Base-by-base conservation (phyloP, 1,140 invertebrate genomes). In the Danaus plexippus region DNA sequence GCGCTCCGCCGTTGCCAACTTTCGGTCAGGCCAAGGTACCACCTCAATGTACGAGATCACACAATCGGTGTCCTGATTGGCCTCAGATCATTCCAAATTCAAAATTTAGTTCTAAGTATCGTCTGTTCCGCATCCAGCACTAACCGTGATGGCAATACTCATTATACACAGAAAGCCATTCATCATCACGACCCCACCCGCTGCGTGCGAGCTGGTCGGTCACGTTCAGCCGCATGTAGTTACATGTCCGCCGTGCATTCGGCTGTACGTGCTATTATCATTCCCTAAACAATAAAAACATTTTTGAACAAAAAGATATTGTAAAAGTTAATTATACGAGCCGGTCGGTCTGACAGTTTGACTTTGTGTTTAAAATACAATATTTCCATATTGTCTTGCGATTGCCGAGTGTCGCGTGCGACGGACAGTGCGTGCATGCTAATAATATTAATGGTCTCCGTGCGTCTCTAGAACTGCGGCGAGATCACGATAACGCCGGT, bases 401-500 rank as follows among this genome's bases (percentile, higher is more conserved):
- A 3, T 32, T 3, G 22, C 2, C 7, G 1, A 32, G 7, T 32
- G 5, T 6, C 2, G 22, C 7, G 22, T 3, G 22, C 7, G 7
- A 32, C 0, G 22, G 4, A 32, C 0, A 7, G 7, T 32, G 2
- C 2, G 22, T 32, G 22, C 22, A 3, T 6, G 7, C 7, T 32
- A 15, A 32, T 32, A 32, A 32, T 32, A 32, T 32, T 32, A 32
- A 32, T 32, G 7, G 4, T 7, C 0, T 32, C 22, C 7, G 22
- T 32, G 7, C 5, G 22, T 32, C 5, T 32, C 0, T 32, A 32
- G 87, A 86, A 83, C 50, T 88, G 84, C 61, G 83, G 85, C 51
- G 89, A 90, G 80, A 90, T 90, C 48, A 90, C 90, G 22, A 90
- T 90, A 55, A 90, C 90, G 2, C 89, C 90, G 43, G 89, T 90